phyloP scores from a whole-genome alignment of 2,888 invertebrate species.

The Leptinotarsa juncta region DNA sequence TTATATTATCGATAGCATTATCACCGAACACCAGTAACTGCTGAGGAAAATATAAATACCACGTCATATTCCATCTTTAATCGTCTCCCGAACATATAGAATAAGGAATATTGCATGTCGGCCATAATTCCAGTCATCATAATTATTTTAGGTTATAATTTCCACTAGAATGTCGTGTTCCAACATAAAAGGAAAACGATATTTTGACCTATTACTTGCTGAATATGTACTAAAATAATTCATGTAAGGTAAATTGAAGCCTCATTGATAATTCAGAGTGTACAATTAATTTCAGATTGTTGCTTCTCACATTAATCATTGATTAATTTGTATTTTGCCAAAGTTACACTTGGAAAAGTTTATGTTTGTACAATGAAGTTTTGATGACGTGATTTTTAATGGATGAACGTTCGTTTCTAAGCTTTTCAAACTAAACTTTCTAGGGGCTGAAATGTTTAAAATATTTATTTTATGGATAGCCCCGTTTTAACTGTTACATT shows the following conservation, averaged over 20 bases:
- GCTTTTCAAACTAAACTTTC: not conserved
- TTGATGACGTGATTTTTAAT: not conserved
- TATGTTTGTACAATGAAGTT: not conserved
- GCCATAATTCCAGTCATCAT: not conserved
- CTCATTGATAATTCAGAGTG: not conserved
- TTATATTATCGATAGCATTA: no score
- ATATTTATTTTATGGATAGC: not conserved
- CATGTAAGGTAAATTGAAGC: not conserved
- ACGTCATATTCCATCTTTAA: no score
- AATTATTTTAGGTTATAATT: slow-evolving; percentile 6
- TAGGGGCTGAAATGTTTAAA: not conserved
- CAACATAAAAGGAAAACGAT: not conserved
- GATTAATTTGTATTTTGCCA: not conserved
- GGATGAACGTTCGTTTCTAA: not conserved
- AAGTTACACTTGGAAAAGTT: not conserved
- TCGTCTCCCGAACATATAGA: not conserved
- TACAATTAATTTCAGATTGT: slow-evolving; percentile 2
- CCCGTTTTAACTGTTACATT: no score
- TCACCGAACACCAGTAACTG: no score
- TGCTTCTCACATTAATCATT: slow-evolving; percentile 1
- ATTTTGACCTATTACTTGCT: slow-evolving; percentile 9
- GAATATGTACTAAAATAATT: slow-evolving; percentile 6
- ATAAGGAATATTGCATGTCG: not conserved
- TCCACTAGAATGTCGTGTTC: slow-evolving; percentile 13
- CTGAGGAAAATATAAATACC: no score